Evolutionary conservation across 2,888 invertebrate species (phyloP), one percentile per base, ranked within the genome.

Genomic region (Gortyna flavago): DNA sequence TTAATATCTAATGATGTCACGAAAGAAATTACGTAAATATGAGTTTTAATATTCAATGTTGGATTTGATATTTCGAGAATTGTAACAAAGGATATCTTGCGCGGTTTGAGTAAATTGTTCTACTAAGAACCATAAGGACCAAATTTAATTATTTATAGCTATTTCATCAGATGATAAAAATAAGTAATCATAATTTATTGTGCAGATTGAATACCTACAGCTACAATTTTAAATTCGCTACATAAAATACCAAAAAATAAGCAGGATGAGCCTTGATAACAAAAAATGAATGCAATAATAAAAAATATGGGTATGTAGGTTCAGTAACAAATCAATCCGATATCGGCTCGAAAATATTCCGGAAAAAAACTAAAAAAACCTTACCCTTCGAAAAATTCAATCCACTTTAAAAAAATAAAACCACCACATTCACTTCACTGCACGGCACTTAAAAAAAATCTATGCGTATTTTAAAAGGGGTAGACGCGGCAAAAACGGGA

Each of bases 401-500:
- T 86, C 85, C 88, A 88, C 87, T 86, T 79, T 77, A n/a, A n/a
- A 61, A 73, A 82, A 84, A 76, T 69, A 78, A 78, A 64, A 72
- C 62, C 73, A 88, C 85, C 88, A 90, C 88, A 77, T 80, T 77
- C 86, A 89, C 88, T 88, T 84, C 89, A 88, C 90, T 89, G 87
- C 93, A 89, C 89, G 84, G 80, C 92, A 93, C 92, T 87, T 75
- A 80, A 86, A 89, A 89, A 89, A 89, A 91, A 90, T 92, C 92
- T 93, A 95, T 95, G 95, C 95, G 95, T 95, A 94, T 91, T 94
- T 93, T 91, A 90, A 80, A 84, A 87, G 77, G 89, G 87, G 88
- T 89, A 88, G 89, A 89, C 85, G 91, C 90, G 93, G 90, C 87
- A 89, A 89, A 89, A 87, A 87, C 89, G 87, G 89, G 83, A 74